Conservation (phyloP, 2,113 vertebrate species). For the Prochilodus magdalenae region DNA sequence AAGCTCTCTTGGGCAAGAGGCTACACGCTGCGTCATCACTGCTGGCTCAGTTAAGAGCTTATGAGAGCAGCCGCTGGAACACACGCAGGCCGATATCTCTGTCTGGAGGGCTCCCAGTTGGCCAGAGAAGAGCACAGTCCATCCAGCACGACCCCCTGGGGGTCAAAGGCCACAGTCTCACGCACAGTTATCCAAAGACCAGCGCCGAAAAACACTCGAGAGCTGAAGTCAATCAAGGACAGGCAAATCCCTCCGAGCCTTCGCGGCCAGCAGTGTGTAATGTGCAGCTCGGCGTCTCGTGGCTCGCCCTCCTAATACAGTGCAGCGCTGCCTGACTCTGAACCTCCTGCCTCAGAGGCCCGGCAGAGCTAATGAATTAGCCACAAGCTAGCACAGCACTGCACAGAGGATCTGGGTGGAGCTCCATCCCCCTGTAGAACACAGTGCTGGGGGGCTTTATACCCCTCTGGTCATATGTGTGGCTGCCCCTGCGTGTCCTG, state of each 20-base stretch:
- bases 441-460: too few species aligned
- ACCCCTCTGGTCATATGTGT: too few species aligned
- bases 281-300: too few species aligned
- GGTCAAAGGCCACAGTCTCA: conserved; percentile 29
- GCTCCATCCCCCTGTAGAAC: too few species aligned
- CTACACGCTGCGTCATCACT: not conserved
- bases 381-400: too few species aligned
- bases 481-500: too few species aligned
- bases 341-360: too few species aligned
- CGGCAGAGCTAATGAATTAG: too few species aligned
- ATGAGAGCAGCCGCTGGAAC: not conserved
- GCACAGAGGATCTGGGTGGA: too few species aligned
- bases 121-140: not conserved
- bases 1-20: not conserved
- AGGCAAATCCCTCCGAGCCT: not conserved
- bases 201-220: not conserved
- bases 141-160: not conserved
- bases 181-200: conserved; percentile 26
- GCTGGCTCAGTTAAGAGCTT: not conserved
- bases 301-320: too few species aligned
- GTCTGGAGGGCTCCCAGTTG: conserved; percentile 19
- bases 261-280: not conserved
- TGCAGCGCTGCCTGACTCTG: too few species aligned
- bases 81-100: conserved; percentile 6
- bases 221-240: not conserved